Conservation (phyloP, 53 echinoderm and acorn worm species). For the Zoroaster sp. region DNA sequence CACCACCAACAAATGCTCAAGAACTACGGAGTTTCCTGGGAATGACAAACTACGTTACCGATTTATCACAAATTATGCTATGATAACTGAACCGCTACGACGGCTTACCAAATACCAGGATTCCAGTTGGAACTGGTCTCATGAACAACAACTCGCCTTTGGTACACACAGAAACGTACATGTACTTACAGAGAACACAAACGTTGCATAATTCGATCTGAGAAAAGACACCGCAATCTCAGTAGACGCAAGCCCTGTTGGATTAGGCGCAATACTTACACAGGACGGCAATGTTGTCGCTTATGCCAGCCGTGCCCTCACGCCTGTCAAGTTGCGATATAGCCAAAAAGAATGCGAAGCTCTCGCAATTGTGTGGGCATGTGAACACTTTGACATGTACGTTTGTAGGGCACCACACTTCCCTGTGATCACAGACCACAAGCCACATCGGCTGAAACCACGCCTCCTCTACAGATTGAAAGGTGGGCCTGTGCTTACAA, state of each 20-base stretch:
- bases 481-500: slow-evolving; percentile 17
- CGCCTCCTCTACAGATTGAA: slow-evolving; percentile 25
- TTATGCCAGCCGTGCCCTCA: slow-evolving; percentile 53
- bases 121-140: neutral
- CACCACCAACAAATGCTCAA: no score
- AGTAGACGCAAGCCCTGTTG: no score
- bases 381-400: no score
- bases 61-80: slow-evolving; percentile 37
- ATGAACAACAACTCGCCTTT: slow-evolving; percentile 6
- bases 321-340: slow-evolving; percentile 41
- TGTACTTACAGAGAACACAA: slow-evolving; percentile 12
- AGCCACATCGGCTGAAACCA: slow-evolving; percentile 30
- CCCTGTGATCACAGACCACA: slow-evolving; percentile 29
- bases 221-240: slow-evolving; percentile 31
- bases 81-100: no score
- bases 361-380: slow-evolving; percentile 44
- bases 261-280: no score
- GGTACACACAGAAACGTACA: slow-evolving; percentile 24
- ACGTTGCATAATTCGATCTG: slow-evolving; percentile 63
- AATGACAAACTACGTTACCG: no score
- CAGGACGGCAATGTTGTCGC: no score
- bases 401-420: slow-evolving; percentile 36
- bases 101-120: neutral
- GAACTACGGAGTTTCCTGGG: no score
- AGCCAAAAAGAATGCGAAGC: slow-evolving; percentile 49